Percentiles rank a stretch among this genome's conserved stretches.
Evolutionary conservation across 2,797 vertebrate genomes (phyloP).

Genomic region (Pseudochaenichthys georgianus): DNA sequence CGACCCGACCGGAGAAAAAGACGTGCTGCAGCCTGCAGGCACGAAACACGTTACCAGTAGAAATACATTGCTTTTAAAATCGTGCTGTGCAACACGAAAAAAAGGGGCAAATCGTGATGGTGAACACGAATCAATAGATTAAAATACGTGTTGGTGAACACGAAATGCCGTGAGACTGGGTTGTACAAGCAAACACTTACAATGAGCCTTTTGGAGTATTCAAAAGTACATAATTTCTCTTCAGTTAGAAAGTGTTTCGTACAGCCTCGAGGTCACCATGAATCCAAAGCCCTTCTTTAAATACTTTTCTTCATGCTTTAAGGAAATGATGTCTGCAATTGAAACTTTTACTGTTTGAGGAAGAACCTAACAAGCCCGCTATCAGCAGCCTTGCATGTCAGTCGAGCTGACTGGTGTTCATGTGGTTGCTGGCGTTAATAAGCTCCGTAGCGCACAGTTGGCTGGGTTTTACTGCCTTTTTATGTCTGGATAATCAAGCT

Average conservation of each 20-base stretch:
- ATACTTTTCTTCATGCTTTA: conserved; percentile 15
- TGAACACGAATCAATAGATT: no score
- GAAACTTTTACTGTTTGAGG: conserved; percentile 34
- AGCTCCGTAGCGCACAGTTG: conserved; percentile 40
- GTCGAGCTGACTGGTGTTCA: conserved; percentile 32
- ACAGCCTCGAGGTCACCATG: no score
- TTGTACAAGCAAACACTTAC: neutral
- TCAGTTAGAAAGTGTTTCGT: neutral
- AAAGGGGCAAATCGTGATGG: no score
- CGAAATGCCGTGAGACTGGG: no score
- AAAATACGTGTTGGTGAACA: no score
- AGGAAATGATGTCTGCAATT: conserved; percentile 17
- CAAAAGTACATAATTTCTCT: neutral
- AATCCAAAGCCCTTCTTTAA: neutral
- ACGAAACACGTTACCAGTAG: no score
- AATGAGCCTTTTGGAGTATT: neutral
- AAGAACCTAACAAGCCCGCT: conserved; percentile 43
- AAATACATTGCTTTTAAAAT: no score
- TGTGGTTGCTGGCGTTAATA: conserved; percentile 49
- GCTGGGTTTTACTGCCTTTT: conserved; percentile 40
- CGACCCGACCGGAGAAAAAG: no score
- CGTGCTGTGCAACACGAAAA: no score
- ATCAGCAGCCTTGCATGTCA: conserved; percentile 55
- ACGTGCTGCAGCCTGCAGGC: no score
- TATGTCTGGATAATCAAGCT: conserved; percentile 36